Base-by-base conservation (phyloP, 2,113 vertebrate species). In the Platichthys flesus region DNA sequence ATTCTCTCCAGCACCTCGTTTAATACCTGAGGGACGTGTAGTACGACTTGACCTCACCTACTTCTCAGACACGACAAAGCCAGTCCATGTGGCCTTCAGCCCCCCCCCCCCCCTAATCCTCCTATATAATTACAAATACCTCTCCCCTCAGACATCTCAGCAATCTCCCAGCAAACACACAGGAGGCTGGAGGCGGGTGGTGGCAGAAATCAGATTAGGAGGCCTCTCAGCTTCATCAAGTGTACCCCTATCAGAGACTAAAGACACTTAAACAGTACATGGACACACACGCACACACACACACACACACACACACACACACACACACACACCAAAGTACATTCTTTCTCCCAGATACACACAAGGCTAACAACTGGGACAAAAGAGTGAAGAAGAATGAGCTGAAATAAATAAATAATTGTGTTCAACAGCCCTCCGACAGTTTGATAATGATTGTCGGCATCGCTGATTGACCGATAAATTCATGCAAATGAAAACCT, bases 41-140 rank as follows among this genome's bases (percentile, higher is more conserved):
- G 73, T 16, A 31, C 9, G 6, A 88, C 91, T 90, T 82, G 73
- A 87, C 82, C 85, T 80, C 58, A 59, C 51, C 63, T 60, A 16
- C 88, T 76, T 79, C 54, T 23, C 83, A 74, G 74, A 82, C 84
- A 80, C 62, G 76, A 85, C 83, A 82, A 82, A 92, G 87, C 84
- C 63, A 51, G 79, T 91, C 86, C 84, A 77, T 89, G 89, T 91
- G 92, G 85, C 92, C 88, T 92, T 78, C 80, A 86, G 79, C 86
- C 10, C 31, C 31, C 49, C 56, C 86, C 12, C 31, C 28, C 16
- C 79, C 79, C 80, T 95, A 95, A 94, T 95, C 93, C 92, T 72
- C 84, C 89, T 82, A 81, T 90, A 90, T 94, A 93, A 95, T 94
- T 94, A 93, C 87, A 82, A 90, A 86, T 91, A 86, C 90, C 90